Evolutionary conservation across 2,113 vertebrate genomes (phyloP).

Genomic region (Prochilodus magdalenae): DNA sequence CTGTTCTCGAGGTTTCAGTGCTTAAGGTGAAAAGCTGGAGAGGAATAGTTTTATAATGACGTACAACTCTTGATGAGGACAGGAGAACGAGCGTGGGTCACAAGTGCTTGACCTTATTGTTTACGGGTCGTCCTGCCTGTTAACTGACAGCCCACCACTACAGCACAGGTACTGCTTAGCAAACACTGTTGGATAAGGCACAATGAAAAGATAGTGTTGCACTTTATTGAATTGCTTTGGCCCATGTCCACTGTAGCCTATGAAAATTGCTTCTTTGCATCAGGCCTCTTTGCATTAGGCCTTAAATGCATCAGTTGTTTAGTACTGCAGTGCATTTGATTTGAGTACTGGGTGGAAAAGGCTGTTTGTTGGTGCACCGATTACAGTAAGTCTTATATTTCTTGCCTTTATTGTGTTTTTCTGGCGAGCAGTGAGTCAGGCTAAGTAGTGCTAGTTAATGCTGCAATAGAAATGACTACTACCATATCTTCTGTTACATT

Average conservation of each 20-base stretch:
- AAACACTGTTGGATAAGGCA: background rate
- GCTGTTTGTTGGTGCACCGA: background rate
- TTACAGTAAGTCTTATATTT: slow-evolving; percentile 37
- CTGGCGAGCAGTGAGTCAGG: background rate
- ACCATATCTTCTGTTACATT: too few species aligned
- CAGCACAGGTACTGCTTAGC: background rate
- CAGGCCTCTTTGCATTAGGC: slow-evolving; percentile 48
- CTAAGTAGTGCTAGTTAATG: background rate
- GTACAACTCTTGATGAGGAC: background rate
- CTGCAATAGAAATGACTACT: background rate
- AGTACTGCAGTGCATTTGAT: slow-evolving; percentile 34
- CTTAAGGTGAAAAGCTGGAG: background rate
- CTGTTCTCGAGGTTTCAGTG: background rate
- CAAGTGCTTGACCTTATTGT: slow-evolving; percentile 1
- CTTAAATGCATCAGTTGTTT: slow-evolving; percentile 32
- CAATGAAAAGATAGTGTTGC: background rate
- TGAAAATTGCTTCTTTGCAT: slow-evolving; percentile 51
- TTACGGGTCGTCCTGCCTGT: background rate
- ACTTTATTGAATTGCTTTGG: background rate
- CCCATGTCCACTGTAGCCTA: slow-evolving; percentile 28
- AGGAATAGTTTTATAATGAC: background rate
- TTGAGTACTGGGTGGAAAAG: slow-evolving; percentile 5
- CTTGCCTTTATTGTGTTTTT: background rate
- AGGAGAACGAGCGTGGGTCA: background rate
- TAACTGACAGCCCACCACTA: background rate